Percentiles rank a stretch among this genome's conserved stretches.
phyloP scores from a whole-genome alignment of 2,888 invertebrate genomes.

The Orthosia gothica region DNA sequence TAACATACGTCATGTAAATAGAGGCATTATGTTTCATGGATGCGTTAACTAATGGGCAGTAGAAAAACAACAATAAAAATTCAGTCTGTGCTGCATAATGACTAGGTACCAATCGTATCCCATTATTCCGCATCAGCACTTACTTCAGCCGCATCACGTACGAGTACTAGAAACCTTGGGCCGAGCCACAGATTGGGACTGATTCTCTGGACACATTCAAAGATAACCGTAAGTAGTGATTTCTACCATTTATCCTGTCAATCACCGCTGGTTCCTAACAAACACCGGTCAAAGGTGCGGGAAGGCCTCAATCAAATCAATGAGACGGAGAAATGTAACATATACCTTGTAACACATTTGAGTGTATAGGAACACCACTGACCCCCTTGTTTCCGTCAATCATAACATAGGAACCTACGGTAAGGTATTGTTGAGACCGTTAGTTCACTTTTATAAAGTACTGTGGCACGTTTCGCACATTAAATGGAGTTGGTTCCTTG shows the following conservation, averaged over 20 bases:
- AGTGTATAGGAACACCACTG: slow-evolving; percentile 69
- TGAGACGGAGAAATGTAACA: slow-evolving; percentile 71
- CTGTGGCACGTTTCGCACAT: slow-evolving; percentile 60
- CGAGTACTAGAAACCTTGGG: slow-evolving; percentile 56
- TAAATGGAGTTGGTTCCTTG: slow-evolving; percentile 56
- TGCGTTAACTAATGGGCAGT: not conserved
- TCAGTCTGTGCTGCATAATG: not conserved
- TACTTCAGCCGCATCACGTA: slow-evolving; percentile 48
- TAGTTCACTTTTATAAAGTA: slow-evolving; percentile 60
- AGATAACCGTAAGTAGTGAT: slow-evolving; percentile 64
- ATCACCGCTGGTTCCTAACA: slow-evolving; percentile 64
- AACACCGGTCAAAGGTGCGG: slow-evolving; percentile 77
- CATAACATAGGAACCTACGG: slow-evolving; percentile 63
- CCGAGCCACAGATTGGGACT: slow-evolving; percentile 47
- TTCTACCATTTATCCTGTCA: slow-evolving; percentile 70
- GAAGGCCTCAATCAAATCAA: slow-evolving; percentile 72
- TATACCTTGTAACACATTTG: slow-evolving; percentile 69
- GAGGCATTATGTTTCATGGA: not conserved
- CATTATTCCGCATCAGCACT: slow-evolving; percentile 36
- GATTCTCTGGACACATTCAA: slow-evolving; percentile 65
- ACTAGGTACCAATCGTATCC: not conserved
- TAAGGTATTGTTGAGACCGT: slow-evolving; percentile 64
- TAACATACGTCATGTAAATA: not conserved
- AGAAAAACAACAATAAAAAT: slow-evolving; percentile 19
- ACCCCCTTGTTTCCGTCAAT: slow-evolving; percentile 80